Evolutionary conservation across 2,797 vertebrate species (phyloP).

Genomic region (Bradypodion pumilum): DNA sequence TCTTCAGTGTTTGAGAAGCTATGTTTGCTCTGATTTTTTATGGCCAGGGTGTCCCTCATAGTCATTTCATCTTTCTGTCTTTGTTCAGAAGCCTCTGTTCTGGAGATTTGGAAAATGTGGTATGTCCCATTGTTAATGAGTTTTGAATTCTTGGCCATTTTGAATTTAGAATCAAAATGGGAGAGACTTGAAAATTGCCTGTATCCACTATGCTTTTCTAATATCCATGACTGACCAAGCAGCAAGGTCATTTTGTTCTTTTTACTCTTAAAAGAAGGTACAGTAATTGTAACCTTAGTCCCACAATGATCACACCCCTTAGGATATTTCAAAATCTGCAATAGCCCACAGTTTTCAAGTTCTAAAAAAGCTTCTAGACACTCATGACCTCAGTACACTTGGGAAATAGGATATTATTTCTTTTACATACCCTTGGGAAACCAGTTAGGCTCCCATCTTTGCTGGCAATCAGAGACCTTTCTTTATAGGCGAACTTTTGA

Average conservation of each 20-base stretch:
- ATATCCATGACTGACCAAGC: not conserved
- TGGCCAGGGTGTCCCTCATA: not conserved
- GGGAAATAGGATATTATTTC: too few relatives aligned
- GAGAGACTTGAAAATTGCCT: too few relatives aligned
- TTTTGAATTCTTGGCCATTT: not conserved
- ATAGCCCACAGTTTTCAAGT: not conserved
- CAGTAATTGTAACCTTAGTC: not conserved
- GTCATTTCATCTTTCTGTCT: not conserved
- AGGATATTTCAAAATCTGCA: not conserved
- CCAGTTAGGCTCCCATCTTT: too few relatives aligned
- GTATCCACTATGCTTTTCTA: not conserved
- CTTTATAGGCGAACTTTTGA: too few relatives aligned
- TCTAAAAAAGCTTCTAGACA: not conserved
- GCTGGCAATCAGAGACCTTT: too few relatives aligned
- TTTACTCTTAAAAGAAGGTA: too few relatives aligned
- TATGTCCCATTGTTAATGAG: not conserved
- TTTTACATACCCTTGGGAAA: too few relatives aligned
- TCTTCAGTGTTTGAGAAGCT: not conserved
- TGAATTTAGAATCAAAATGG: too few relatives aligned
- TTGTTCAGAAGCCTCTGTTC: not conserved
- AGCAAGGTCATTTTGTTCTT: too few relatives aligned
- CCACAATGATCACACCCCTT: not conserved
- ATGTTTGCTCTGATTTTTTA: not conserved
- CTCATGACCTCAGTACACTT: not conserved
- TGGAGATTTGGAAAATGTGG: not conserved